Conservation (phyloP, 1,140 invertebrate species). For the Himalopsyche phryganea region DNA sequence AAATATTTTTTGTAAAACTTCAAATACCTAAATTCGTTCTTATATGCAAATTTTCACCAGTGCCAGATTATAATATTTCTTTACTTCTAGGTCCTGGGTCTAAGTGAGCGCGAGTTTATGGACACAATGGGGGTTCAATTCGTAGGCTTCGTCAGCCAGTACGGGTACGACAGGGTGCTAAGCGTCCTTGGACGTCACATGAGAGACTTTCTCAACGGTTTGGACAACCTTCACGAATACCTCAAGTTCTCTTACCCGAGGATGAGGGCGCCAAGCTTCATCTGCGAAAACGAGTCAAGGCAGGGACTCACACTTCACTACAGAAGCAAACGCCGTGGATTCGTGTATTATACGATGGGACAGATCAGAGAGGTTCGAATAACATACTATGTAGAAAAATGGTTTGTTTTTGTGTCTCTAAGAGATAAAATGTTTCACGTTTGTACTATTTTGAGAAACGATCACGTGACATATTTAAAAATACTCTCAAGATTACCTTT, state of each 20-base stretch:
- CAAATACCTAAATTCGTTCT: no score
- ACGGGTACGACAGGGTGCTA: slow-evolving; percentile 88
- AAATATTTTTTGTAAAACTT: no score
- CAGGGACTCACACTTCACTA: slow-evolving; percentile 91
- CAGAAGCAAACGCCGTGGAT: slow-evolving; percentile 86
- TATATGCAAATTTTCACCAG: no score
- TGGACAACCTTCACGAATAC: slow-evolving; percentile 97
- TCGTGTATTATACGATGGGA: slow-evolving; percentile 95
- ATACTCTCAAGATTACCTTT: no score
- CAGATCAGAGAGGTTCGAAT: slow-evolving; percentile 79
- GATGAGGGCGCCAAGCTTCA: slow-evolving; percentile 86
- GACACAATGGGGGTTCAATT: slow-evolving; percentile 89
- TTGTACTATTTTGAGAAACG: no score
- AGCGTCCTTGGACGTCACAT: slow-evolving; percentile 89
- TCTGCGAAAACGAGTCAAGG: slow-evolving; percentile 91
- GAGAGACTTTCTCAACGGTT: slow-evolving; percentile 91
- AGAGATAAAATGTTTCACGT: no score
- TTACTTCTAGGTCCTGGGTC: slow-evolving; percentile 84
- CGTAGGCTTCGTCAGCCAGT: slow-evolving; percentile 88
- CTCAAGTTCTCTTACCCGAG: slow-evolving; percentile 94
- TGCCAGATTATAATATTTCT: no score
- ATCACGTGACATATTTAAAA: no score
- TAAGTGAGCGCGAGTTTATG: slow-evolving; percentile 82
- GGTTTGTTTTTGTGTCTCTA: no score
- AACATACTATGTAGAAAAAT: not conserved